A percentile compares a stretch with the other conserved stretches of the same genome.
phyloP scores from a whole-genome alignment of 2,888 invertebrate genomes.

The Phrixothrix hirtus region DNA sequence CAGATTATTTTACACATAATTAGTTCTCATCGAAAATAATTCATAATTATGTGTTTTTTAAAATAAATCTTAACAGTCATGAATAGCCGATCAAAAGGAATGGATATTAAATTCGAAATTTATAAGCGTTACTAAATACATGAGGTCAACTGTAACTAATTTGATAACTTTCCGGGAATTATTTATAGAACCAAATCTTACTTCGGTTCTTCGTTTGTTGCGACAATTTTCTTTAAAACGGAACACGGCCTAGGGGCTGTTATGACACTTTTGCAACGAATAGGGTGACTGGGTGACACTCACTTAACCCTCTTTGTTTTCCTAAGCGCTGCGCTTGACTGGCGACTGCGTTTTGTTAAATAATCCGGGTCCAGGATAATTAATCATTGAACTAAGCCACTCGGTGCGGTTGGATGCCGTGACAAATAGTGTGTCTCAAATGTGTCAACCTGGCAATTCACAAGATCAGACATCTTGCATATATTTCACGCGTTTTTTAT shows the following conservation, averaged over 20 bases:
- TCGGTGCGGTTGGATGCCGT: conserved; percentile 49
- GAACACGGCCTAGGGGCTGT: conserved; percentile 14
- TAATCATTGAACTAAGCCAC: conserved; percentile 47
- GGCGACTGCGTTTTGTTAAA: conserved; percentile 43
- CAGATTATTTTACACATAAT: no score
- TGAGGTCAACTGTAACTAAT: no score
- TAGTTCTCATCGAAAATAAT: no score
- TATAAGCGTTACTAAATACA: no score
- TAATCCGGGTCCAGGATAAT: conserved; percentile 50
- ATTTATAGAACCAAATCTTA: no score
- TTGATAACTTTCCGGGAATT: no score
- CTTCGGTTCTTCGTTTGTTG: no score
- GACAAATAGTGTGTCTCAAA: conserved; percentile 53
- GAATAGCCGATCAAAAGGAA: no score
- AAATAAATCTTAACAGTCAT: no score
- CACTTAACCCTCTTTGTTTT: conserved; percentile 49
- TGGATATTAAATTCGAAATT: no score
- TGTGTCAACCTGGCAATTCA: conserved; percentile 51
- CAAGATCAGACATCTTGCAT: conserved; percentile 41
- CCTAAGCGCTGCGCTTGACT: conserved; percentile 44
- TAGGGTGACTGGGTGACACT: conserved; percentile 30
- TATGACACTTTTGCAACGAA: conserved; percentile 21
- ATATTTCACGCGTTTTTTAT: conserved; percentile 44
- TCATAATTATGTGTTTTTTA: no score
- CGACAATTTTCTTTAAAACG: no score